Base-by-base conservation (phyloP, 2,113 vertebrate species). In the Corythaixoides concolor region DNA sequence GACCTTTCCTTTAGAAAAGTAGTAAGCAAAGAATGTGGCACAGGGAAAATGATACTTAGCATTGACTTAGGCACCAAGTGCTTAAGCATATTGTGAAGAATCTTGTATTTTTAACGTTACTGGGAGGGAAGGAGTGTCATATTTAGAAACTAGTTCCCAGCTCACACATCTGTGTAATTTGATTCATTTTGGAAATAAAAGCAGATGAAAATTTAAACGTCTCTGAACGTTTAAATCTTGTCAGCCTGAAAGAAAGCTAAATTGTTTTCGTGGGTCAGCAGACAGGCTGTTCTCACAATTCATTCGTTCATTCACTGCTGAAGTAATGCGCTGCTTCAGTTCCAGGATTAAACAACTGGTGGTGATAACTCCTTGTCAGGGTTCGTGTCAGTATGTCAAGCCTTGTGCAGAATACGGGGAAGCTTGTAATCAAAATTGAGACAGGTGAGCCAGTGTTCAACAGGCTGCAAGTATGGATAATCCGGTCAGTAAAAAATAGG, bases 231-330 rank as follows among this genome's bases (percentile, higher is more conserved):
- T 85, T 95, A 76, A 92, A 88, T 88, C 80, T 80, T 91, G 81
- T 66, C 53, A 56, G 75, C 24, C 68, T 5, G 13, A 93, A 88
- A 95, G 69, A 69, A 88, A 96, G 77, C 63, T 41, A 55, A 80
- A 94, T 95, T 95, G 92, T 95, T 96, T 93, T 79, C 80, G 83
- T 52, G 85, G 93, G 87, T 94, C 83, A 96, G 76, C 80, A 89
- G 67, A 32, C 78, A 80, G 64, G 50, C 89, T 76, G 62, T 62
- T 94, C 59, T 69, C 87, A 95, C 89, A 69, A 85, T 94, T 85
- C 80, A 33, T 70, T 91, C 83, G 83, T 95, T 97, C 85, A 91
- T 93, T 85, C 87, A 41, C 67, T 77, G 72, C 66, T 95, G 60
- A 69, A 80, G 68, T 67, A 89, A 70, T 50, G 47, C 28, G 74